Evolutionary conservation across 2,888 invertebrate genomes (phyloP), one percentile per base, ranked within the genome.

Genomic region (Sesia bembeciformis): DNA sequence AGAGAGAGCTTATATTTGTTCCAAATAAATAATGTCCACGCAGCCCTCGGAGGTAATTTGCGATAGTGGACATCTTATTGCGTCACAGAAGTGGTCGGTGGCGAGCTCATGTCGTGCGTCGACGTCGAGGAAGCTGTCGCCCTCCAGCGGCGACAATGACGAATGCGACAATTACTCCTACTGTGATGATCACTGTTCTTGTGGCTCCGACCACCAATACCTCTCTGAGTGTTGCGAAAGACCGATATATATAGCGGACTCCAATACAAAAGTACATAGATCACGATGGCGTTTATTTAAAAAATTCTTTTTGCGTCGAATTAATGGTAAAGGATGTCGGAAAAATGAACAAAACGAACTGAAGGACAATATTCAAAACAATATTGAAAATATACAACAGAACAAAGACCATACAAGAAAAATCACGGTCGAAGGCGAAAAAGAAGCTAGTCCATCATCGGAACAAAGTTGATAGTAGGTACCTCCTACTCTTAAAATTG

Each of bases 161-260:
- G 63, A 57, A 40, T 66, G 64, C 54, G 75, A 73, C 3, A 60
- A 61, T 1, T 63, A 62, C 54, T 74, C 75, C 2, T 64, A 60
- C 52, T 72, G 67, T 57, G 68, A 70, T 54, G 67, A 62, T 4
- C 58, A 60, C 53, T 78, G 76, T 62, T 78, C 76, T 4, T 76
- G 76, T 58, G 68, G 67, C 46, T 74, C 76, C 0, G 62, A 60
- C 4, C 59, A 64, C 50, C 56, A 59, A n/a, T 67, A 63, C 41
- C 54, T 65, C n/a, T 54, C 63, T n/a, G 63, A 68, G 23, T 61
- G 58, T 52, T 64, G 55, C 52, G 66, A 69, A 51, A 74, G 62
- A 63, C 84, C 84, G 3, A 78, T 74, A 58, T 60, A 63, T 8
- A 84, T 85, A 51, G 70, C 68, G 2, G 81, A 81, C 56, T 84